These are phyloP conservation scores for Plusia festucae DNA, from an alignment of 2,888 invertebrate species.

Conservation along the genomic window DNA sequence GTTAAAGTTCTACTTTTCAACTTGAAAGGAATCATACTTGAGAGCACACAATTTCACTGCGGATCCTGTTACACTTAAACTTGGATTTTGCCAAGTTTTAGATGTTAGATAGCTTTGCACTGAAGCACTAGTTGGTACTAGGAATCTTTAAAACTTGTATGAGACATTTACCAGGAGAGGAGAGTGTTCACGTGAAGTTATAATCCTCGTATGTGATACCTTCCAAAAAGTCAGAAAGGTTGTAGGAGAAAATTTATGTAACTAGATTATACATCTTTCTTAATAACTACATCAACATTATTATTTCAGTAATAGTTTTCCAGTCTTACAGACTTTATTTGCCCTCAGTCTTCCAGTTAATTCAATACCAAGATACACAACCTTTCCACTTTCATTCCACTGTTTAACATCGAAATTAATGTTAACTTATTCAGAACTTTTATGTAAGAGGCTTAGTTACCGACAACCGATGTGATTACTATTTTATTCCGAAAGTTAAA, in stretches of 20 bases:
- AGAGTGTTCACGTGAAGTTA: background rate
- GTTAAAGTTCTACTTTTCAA: slow-evolving; percentile 22
- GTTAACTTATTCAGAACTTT: slow-evolving; percentile 3
- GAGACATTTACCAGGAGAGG: background rate
- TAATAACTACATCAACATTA: background rate
- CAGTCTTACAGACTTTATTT: background rate
- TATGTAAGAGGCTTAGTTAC: background rate
- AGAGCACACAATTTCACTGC: slow-evolving; percentile 38
- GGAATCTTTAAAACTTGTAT: background rate
- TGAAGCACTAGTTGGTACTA: background rate
- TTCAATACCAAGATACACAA: slow-evolving; percentile 10
- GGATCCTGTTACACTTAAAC: slow-evolving; percentile 33
- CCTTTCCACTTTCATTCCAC: background rate
- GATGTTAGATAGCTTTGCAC: slow-evolving; percentile 27
- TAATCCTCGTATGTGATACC: no score
- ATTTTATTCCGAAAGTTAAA: slow-evolving; percentile 29
- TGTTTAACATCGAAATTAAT: slow-evolving; percentile 20
- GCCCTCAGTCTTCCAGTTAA: background rate
- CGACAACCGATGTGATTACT: slow-evolving; percentile 7
- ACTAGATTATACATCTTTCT: background rate
- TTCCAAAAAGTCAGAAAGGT: no score
- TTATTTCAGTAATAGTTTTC: background rate
- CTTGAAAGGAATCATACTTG: slow-evolving; percentile 43
- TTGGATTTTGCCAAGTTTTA: slow-evolving; percentile 28
- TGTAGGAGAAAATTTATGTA: background rate